Percentiles rank a stretch among this genome's conserved stretches.
Evolutionary conservation across 2,888 invertebrate species (phyloP).

Genomic region (Caenorhabditis zanzibari): DNA sequence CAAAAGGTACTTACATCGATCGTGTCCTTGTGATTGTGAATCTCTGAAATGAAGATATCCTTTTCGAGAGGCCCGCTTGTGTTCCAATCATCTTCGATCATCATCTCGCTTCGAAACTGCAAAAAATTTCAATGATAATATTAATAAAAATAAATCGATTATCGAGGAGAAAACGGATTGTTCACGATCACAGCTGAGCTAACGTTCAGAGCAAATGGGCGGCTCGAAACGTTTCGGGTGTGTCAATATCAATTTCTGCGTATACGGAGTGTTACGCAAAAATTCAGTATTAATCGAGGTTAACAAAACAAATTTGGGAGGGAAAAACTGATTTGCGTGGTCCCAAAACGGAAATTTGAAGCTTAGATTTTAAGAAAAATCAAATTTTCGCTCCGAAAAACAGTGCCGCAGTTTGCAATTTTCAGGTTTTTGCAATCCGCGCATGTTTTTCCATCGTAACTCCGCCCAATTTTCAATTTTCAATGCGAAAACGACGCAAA

Average conservation of each 20-base stretch:
- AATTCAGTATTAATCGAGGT: neutral
- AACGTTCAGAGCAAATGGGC: constrained; percentile 25
- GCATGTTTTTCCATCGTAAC: too few relatives aligned
- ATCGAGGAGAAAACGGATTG: constrained; percentile 39
- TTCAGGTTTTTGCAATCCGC: too few relatives aligned
- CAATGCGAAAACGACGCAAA: neutral
- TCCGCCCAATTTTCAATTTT: neutral
- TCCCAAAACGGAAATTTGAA: neutral
- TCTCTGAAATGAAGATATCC: constrained; percentile 68
- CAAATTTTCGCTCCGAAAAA: too few relatives aligned
- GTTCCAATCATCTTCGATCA: constrained; percentile 75
- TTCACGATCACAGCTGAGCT: constrained; percentile 55
- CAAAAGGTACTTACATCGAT: constrained; percentile 55
- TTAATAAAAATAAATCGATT: constrained; percentile 25
- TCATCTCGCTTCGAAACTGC: constrained; percentile 47
- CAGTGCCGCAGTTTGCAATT: too few relatives aligned
- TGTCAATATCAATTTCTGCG: constrained; percentile 33
- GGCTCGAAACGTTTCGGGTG: constrained; percentile 34
- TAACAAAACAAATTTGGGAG: neutral
- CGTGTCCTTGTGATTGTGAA: constrained; percentile 22
- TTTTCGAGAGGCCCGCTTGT: constrained; percentile 58
- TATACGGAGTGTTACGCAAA: constrained; percentile 13
- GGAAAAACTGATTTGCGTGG: neutral
- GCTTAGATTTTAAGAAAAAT: too few relatives aligned
- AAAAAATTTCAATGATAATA: constrained; percentile 9